A percentile compares a stretch with the other conserved stretches of the same genome.
These are phyloP conservation scores for Drosophila arawakana DNA, from an alignment of 1,140 invertebrate species.

Conservation along the genomic window DNA sequence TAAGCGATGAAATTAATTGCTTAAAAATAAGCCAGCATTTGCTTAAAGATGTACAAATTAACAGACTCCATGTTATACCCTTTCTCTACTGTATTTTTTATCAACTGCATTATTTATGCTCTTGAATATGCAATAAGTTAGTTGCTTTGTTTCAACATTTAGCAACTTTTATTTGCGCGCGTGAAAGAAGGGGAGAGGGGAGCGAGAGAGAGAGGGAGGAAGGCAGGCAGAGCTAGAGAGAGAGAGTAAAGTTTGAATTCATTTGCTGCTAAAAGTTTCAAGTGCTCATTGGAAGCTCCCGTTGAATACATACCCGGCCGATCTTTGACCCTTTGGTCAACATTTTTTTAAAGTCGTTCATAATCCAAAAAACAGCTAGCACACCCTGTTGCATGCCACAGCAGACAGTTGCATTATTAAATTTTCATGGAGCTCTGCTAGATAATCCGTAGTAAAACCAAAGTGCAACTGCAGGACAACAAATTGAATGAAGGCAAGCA, in stretches of 20 bases:
- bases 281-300: neutral
- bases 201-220: too few relatives aligned
- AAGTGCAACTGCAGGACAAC: constrained; percentile 58
- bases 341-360: constrained; percentile 7
- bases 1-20: too few relatives aligned
- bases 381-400: constrained; percentile 42
- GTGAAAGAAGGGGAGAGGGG: neutral
- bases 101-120: neutral
- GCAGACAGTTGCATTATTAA: constrained; percentile 65
- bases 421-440: constrained; percentile 77
- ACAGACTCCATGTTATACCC: too few relatives aligned
- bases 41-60: too few relatives aligned
- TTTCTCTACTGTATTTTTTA: neutral
- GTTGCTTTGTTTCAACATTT: neutral
- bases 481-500: constrained; percentile 40
- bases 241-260: neutral
- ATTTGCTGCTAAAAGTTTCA: constrained; percentile 1
- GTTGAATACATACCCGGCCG: neutral
- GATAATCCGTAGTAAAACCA: constrained; percentile 65
- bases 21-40: too few relatives aligned
- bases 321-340: neutral
- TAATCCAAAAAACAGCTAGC: constrained; percentile 33
- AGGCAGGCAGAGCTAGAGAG: too few relatives aligned
- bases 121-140: neutral
- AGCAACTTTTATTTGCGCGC: constrained; percentile 1